These are phyloP conservation scores for Synergus laeviventris DNA, from an alignment of 2,888 invertebrate genomes.

Conservation along the genomic window DNA sequence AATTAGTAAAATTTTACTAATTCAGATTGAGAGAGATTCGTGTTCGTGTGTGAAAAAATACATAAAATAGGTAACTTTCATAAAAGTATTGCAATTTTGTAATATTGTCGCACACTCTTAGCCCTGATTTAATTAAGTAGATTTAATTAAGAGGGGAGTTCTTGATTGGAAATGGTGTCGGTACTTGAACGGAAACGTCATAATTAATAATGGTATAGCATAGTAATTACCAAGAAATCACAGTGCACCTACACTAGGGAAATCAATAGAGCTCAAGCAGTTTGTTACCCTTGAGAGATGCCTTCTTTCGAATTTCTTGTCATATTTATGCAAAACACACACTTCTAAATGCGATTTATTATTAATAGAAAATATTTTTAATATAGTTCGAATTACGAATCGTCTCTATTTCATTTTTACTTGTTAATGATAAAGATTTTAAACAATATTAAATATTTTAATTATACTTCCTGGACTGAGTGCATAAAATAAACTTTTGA, in stretches of 20 bases:
- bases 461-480: background rate
- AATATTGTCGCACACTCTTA: conserved; percentile 5
- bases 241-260: background rate
- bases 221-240: background rate
- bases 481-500: background rate
- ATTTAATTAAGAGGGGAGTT: conserved; percentile 10
- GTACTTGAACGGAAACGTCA: conserved; percentile 12
- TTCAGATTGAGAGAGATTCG: no score
- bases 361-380: no score
- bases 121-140: conserved; percentile 17
- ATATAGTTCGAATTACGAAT: no score
- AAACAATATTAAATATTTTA: background rate
- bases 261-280: background rate
- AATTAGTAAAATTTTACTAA: no score
- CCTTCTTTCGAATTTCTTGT: background rate
- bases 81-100: background rate
- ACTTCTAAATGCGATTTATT: background rate
- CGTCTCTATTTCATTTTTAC: no score
- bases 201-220: conserved; percentile 17
- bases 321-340: background rate
- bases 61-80: no score
- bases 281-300: background rate
- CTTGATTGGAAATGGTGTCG: conserved; percentile 5
- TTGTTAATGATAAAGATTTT: no score
- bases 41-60: no score